Evolutionary conservation across 1,140 invertebrate species (phyloP).

Genomic region (Eulimnadia texana): DNA sequence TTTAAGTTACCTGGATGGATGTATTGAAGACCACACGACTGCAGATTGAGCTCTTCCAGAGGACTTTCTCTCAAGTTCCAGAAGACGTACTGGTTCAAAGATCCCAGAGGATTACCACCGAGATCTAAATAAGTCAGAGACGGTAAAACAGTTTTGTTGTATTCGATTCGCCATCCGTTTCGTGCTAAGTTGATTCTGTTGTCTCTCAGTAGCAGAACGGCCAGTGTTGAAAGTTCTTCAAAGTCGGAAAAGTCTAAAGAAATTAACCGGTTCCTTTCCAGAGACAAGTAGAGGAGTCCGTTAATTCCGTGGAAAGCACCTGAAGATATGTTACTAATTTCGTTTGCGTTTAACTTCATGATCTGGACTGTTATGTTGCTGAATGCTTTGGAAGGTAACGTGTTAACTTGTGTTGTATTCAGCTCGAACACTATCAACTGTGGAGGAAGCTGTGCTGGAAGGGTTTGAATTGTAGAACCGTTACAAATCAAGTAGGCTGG

Average conservation of each 20-base stretch:
- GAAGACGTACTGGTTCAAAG: slow-evolving; percentile 12
- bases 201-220: slow-evolving; percentile 6
- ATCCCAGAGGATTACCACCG: slow-evolving; percentile 6
- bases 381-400: slow-evolving; percentile 3
- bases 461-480: not conserved
- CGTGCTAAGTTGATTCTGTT: slow-evolving; percentile 10
- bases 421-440: slow-evolving; percentile 9
- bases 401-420: slow-evolving; percentile 2
- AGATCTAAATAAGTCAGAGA: slow-evolving; percentile 9
- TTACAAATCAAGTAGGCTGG: slow-evolving; percentile 7
- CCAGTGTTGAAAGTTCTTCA: slow-evolving; percentile 4
- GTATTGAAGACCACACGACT: slow-evolving; percentile 10
- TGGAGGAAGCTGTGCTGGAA: slow-evolving; percentile 2
- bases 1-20: slow-evolving; percentile 18
- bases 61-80: not conserved
- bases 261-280: slow-evolving; percentile 5
- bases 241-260: slow-evolving; percentile 5
- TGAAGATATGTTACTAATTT: not conserved
- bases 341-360: slow-evolving; percentile 4
- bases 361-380: not conserved
- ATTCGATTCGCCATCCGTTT: not conserved
- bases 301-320: slow-evolving; percentile 8
- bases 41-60: slow-evolving; percentile 16
- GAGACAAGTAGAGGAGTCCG: slow-evolving; percentile 7
- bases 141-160: slow-evolving; percentile 7